Conservation (phyloP, 2,797 vertebrate genomes). For the Lepilemur ruficaudatus region DNA sequence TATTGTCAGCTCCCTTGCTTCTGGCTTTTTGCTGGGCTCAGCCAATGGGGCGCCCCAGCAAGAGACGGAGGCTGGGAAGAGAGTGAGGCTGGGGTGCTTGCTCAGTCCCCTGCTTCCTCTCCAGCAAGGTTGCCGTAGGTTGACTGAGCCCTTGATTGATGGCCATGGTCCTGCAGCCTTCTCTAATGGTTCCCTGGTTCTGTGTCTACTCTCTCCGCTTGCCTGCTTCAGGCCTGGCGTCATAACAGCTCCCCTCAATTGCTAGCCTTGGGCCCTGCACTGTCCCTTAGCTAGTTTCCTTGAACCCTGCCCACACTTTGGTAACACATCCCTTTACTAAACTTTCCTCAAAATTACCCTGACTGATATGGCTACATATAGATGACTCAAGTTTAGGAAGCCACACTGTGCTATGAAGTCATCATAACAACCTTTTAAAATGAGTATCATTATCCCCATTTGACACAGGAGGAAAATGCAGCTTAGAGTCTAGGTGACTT, state of each 20-base stretch:
- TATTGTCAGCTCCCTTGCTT: neutral
- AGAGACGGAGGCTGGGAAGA: neutral
- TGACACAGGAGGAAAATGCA: conserved; percentile 41
- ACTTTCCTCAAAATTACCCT: conserved; percentile 37
- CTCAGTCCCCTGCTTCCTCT: neutral
- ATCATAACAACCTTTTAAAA: conserved; percentile 55
- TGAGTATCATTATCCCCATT: conserved; percentile 21
- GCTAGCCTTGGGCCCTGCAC: neutral
- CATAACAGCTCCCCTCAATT: neutral
- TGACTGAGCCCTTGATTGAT: neutral
- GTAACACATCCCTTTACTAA: conserved; percentile 33
- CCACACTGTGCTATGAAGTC: conserved; percentile 11
- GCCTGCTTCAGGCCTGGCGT: neutral
- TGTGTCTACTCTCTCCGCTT: neutral
- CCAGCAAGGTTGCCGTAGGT: neutral
- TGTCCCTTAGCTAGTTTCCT: conserved; percentile 18
- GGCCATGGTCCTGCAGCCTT: neutral
- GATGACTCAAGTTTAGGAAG: conserved; percentile 47
- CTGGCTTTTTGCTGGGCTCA: neutral
- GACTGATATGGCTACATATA: conserved; percentile 14
- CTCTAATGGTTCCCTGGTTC: neutral
- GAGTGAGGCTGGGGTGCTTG: neutral
- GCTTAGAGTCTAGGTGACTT: neutral
- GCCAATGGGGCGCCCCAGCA: neutral
- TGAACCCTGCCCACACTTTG: conserved; percentile 19